phyloP scores from a whole-genome alignment of 2,888 invertebrate species.

The Sthenelais limicola region DNA sequence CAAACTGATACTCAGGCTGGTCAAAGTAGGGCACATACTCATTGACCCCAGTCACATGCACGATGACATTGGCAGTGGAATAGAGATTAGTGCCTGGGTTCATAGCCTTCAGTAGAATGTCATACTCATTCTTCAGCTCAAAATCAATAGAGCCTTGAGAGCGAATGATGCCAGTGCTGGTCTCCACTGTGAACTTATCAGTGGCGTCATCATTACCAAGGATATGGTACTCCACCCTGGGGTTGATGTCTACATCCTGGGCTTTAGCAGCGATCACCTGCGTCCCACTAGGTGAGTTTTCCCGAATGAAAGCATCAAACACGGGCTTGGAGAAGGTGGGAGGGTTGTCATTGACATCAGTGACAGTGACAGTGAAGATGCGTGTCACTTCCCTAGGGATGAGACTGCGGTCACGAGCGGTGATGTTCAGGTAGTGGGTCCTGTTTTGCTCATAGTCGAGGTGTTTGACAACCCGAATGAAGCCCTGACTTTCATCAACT shows the following conservation, averaged over 20 bases:
- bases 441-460: slow-evolving; percentile 90
- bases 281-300: slow-evolving; percentile 85
- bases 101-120: slow-evolving; percentile 84
- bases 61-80: slow-evolving; percentile 53
- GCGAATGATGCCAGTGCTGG: slow-evolving; percentile 82
- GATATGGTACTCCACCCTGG: slow-evolving; percentile 82
- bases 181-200: slow-evolving; percentile 83
- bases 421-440: slow-evolving; percentile 89
- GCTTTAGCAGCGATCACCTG: slow-evolving; percentile 79
- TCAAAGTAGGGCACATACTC: slow-evolving; percentile 64
- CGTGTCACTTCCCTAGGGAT: slow-evolving; percentile 84
- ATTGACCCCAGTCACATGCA: slow-evolving; percentile 65
- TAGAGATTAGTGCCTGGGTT: slow-evolving; percentile 80
- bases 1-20: slow-evolving; percentile 58
- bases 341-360: slow-evolving; percentile 90
- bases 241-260: slow-evolving; percentile 89
- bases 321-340: slow-evolving; percentile 86
- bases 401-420: slow-evolving; percentile 89
- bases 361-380: slow-evolving; percentile 86
- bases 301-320: slow-evolving; percentile 85
- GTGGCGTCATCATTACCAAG: slow-evolving; percentile 74
- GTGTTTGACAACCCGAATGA: slow-evolving; percentile 83
- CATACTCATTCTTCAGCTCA: slow-evolving; percentile 85
- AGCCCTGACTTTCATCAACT: slow-evolving; percentile 84
- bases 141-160: slow-evolving; percentile 88